These are phyloP conservation scores for Philotrypesis tridentata DNA, from an alignment of 1,140 invertebrate genomes.

Conservation along the genomic window DNA sequence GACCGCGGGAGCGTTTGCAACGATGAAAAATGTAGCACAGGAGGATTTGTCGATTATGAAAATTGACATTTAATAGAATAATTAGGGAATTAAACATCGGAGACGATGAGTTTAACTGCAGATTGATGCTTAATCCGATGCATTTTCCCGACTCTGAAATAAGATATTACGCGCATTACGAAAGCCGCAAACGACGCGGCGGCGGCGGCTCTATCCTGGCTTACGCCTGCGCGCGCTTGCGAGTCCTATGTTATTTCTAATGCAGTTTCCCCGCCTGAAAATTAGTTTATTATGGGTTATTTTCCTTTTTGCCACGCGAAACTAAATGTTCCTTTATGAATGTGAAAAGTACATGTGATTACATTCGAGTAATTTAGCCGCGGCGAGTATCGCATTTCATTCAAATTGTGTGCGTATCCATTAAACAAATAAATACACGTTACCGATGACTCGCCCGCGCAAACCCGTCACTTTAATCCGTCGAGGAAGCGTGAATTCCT, in stretches of 20 bases:
- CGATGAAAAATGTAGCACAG: background rate
- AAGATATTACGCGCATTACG: constrained; percentile 31
- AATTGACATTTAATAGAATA: background rate
- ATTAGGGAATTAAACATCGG: background rate
- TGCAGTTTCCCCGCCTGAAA: background rate
- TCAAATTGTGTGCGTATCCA: background rate
- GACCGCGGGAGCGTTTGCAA: background rate
- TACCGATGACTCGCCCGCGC: background rate
- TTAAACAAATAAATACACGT: constrained; percentile 33
- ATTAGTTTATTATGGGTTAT: constrained; percentile 6
- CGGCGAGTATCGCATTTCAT: background rate
- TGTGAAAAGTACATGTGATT: constrained; percentile 6
- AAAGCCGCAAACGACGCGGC: constrained; percentile 31
- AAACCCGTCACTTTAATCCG: constrained; percentile 25
- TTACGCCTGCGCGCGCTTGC: too few species aligned
- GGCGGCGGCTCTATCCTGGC: too few species aligned
- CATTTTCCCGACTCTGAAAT: constrained; percentile 2
- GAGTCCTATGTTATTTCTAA: background rate
- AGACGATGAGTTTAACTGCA: background rate
- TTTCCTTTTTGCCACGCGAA: constrained; percentile 17
- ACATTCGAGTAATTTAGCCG: constrained; percentile 22
- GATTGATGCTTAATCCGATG: constrained; percentile 4
- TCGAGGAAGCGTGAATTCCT: constrained; percentile 7
- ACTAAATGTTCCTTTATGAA: constrained; percentile 14
- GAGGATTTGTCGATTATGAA: background rate